A percentile compares a stretch with the other conserved stretches of the same genome.
Conservation (phyloP, 2,888 invertebrate genomes). For the Eristalis arbustorum region DNA sequence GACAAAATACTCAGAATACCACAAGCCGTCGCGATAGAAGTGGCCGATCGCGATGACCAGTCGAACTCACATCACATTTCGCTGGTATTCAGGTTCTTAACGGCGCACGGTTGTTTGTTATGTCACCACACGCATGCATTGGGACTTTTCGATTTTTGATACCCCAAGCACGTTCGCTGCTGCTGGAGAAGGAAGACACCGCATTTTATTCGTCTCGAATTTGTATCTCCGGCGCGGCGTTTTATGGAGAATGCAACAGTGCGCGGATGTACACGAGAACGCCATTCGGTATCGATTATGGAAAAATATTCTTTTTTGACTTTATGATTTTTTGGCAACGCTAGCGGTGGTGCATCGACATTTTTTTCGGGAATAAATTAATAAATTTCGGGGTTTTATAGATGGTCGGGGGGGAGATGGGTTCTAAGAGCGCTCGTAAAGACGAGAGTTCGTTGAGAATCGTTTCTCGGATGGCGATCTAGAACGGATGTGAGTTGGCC, state of each 20-base stretch:
- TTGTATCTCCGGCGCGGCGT: not conserved
- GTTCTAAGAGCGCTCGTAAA: not conserved
- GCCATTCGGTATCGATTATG: constrained; percentile 62
- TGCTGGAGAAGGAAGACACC: constrained; percentile 39
- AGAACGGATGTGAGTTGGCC: not conserved
- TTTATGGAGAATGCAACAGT: constrained; percentile 36
- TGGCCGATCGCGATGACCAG: not conserved
- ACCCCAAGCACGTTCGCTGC: constrained; percentile 50
- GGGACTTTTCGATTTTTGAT: not conserved
- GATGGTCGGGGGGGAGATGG: constrained; percentile 25
- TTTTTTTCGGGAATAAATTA: constrained; percentile 37
- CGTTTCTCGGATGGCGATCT: not conserved
- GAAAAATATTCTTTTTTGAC: constrained; percentile 44
- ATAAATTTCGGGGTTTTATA: constrained; percentile 55
- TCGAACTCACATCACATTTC: constrained; percentile 19
- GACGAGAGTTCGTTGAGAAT: not conserved
- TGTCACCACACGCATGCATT: constrained; percentile 37
- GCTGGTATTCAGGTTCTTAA: constrained; percentile 56
- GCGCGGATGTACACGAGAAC: constrained; percentile 41
- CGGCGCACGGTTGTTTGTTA: constrained; percentile 40
- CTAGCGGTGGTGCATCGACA: not conserved
- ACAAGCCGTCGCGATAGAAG: constrained; percentile 16
- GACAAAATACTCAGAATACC: constrained; percentile 58
- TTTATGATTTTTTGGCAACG: constrained; percentile 34
- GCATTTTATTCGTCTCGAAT: constrained; percentile 16